These are phyloP conservation scores for Porites australiensis DNA, from an alignment of 64 coral and sea anemone genomes.

Conservation along the genomic window DNA sequence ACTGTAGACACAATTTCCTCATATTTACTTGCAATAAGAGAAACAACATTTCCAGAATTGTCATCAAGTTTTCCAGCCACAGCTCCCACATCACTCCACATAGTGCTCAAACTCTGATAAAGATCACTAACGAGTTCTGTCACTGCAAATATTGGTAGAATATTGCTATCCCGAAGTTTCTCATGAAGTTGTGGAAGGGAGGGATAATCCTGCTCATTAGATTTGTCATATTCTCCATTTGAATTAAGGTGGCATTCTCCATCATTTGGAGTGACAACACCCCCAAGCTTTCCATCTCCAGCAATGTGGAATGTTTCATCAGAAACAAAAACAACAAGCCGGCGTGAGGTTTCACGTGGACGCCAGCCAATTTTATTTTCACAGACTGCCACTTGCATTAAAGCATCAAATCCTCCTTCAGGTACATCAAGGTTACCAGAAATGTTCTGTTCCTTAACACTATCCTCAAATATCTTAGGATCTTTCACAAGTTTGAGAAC, in stretches of 20 bases:
- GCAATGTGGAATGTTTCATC: constrained; percentile 93
- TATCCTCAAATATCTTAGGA: constrained; percentile 61
- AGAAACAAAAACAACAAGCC: constrained; percentile 92
- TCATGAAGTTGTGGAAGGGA: constrained; percentile 87
- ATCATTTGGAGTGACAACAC: constrained; percentile 77
- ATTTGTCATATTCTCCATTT: constrained; percentile 29
- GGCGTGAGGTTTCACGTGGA: constrained; percentile 53
- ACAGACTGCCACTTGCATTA: constrained; percentile 97
- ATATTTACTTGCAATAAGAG: constrained; percentile 87
- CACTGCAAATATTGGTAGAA: constrained; percentile 91
- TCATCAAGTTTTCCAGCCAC: constrained; percentile 67
- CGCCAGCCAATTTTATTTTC: constrained; percentile 76
- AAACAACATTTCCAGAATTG: constrained; percentile 83
- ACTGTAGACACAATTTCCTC: constrained; percentile 90
- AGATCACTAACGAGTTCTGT: constrained; percentile 64
- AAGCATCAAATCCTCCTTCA: constrained; percentile 94
- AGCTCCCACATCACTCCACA: constrained; percentile 88
- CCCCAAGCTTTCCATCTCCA: constrained; percentile 71
- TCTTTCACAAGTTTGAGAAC: constrained; percentile 57
- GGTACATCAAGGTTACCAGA: constrained; percentile 92
- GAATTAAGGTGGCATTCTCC: constrained; percentile 49
- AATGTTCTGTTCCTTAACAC: constrained; percentile 72
- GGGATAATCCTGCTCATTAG: constrained; percentile 81
- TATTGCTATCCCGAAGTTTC: constrained; percentile 67
- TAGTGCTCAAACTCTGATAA: constrained; percentile 68